Conservation (phyloP, 2,797 vertebrate species). For the Taenioides sp. region DNA sequence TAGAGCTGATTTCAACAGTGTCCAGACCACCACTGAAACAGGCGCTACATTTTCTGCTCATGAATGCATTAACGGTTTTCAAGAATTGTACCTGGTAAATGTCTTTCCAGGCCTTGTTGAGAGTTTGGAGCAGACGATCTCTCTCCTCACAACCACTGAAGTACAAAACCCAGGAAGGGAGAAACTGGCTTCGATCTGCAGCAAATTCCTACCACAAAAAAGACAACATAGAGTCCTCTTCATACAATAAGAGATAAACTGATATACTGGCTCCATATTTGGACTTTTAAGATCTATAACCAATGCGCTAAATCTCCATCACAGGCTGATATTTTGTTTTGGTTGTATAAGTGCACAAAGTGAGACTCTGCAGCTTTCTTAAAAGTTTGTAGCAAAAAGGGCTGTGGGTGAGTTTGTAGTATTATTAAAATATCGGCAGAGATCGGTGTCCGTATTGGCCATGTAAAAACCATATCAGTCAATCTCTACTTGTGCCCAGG, state of each 20-base stretch:
- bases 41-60: background rate
- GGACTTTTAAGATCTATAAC: too few species aligned
- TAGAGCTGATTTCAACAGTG: too few species aligned
- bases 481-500: background rate
- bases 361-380: too few species aligned
- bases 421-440: too few species aligned
- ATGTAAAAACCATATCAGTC: too few species aligned
- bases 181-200: conserved; percentile 82
- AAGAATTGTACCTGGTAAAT: conserved; percentile 87
- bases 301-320: too few species aligned
- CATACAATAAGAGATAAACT: background rate
- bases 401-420: too few species aligned
- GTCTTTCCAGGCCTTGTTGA: conserved; percentile 80
- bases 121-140: conserved; percentile 82
- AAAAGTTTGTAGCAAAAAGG: too few species aligned
- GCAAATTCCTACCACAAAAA: conserved; percentile 84
- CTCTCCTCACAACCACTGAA: conserved; percentile 90
- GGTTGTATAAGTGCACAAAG: too few species aligned
- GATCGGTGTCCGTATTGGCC: too few species aligned
- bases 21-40: background rate
- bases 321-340: too few species aligned
- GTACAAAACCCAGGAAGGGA: conserved; percentile 92
- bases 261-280: too few species aligned
- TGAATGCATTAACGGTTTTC: background rate
- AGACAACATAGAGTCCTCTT: background rate